A percentile compares a stretch with the other conserved stretches of the same genome.
Evolutionary conservation across 2,888 invertebrate genomes (phyloP).

Genomic region (Drosophila barbarae): DNA sequence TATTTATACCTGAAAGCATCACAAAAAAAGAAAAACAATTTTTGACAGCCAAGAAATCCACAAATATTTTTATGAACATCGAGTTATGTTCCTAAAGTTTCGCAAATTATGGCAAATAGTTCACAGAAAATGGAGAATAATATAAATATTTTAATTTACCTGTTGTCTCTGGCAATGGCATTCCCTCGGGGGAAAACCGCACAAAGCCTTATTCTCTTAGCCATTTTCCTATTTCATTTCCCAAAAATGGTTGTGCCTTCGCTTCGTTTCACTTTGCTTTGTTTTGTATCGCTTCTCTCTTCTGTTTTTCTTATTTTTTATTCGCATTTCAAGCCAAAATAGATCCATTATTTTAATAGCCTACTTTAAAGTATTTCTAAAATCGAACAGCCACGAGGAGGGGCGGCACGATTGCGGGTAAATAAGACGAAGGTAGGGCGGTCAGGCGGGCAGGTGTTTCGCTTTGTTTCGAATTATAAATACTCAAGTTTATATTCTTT

Average conservation of each 20-base stretch:
- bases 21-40: background rate
- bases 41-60: slow-evolving; percentile 29
- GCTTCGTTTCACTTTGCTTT: slow-evolving; percentile 38
- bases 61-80: slow-evolving; percentile 31
- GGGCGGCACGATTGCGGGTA: background rate
- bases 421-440: slow-evolving; percentile 13
- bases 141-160: slow-evolving; percentile 28
- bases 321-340: slow-evolving; percentile 56
- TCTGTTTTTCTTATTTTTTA: slow-evolving; percentile 25
- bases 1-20: slow-evolving; percentile 39
- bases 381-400: slow-evolving; percentile 48
- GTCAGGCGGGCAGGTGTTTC: slow-evolving; percentile 18
- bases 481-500: slow-evolving; percentile 28
- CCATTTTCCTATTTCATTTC: slow-evolving; percentile 24
- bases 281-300: slow-evolving; percentile 11
- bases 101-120: slow-evolving; percentile 18
- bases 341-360: slow-evolving; percentile 72
- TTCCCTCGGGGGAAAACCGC: slow-evolving; percentile 23
- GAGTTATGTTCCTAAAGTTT: slow-evolving; percentile 5
- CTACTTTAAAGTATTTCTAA: slow-evolving; percentile 67
- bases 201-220: slow-evolving; percentile 2
- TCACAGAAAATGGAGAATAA: slow-evolving; percentile 16
- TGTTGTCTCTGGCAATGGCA: slow-evolving; percentile 27
- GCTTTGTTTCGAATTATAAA: slow-evolving; percentile 44
- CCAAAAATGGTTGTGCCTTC: slow-evolving; percentile 55